A percentile compares a stretch with the other conserved stretches of the same genome.
Evolutionary conservation across 2,113 vertebrate species (phyloP).

Genomic region (Sisor rabdophorus): DNA sequence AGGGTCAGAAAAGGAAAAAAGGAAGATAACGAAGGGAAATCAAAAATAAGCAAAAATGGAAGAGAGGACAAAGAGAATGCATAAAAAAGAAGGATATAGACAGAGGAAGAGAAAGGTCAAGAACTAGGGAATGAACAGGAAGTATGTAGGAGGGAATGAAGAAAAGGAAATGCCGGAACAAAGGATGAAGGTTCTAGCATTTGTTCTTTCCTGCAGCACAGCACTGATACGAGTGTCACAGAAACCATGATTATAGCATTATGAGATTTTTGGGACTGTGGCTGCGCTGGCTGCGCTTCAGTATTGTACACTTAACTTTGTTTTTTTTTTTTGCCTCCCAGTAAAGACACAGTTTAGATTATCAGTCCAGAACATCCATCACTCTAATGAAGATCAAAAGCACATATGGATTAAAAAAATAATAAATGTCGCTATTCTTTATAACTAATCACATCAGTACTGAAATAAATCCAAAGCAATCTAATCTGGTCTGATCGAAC

Average conservation of each 20-base stretch:
- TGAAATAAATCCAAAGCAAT: neutral
- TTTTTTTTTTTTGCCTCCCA: neutral
- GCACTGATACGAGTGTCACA: neutral
- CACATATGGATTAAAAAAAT: too few species aligned
- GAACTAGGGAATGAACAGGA: too few species aligned
- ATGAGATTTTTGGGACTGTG: neutral
- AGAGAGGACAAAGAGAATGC: neutral
- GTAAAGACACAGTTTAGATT: neutral
- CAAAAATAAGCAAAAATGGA: neutral
- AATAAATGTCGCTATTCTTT: neutral
- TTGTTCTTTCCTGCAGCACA: neutral
- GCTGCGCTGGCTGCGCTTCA: neutral
- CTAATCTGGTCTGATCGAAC: too few species aligned
- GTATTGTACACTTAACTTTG: too few species aligned
- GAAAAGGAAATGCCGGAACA: neutral
- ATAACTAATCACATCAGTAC: neutral
- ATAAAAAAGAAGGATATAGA: too few species aligned
- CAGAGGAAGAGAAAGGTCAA: too few species aligned
- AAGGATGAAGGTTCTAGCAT: neutral
- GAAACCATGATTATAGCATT: neutral
- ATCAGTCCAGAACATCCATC: slow-evolving; percentile 12
- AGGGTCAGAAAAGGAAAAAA: neutral
- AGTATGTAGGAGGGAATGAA: neutral
- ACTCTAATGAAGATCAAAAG: neutral
- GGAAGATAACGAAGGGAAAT: neutral